phyloP scores from a whole-genome alignment of 1,140 invertebrate species.

The Drosophila simulans region DNA sequence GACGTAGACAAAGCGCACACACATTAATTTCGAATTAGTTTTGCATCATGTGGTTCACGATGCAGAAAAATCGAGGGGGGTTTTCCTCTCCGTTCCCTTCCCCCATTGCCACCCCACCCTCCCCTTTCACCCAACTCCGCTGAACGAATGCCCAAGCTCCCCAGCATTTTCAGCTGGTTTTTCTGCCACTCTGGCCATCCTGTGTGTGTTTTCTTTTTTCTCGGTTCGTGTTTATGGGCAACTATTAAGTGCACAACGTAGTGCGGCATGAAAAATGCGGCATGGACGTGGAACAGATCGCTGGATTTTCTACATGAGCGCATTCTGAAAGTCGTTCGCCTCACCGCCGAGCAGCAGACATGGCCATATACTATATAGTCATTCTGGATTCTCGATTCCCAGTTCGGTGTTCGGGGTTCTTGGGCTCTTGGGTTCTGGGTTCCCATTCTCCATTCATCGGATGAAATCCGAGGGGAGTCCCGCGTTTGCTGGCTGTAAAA shows the following conservation, averaged over 20 bases:
- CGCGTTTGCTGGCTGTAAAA: constrained; percentile 71
- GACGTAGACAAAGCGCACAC: constrained; percentile 79
- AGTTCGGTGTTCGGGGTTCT: neutral
- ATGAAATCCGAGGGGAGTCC: constrained; percentile 17
- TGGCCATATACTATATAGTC: constrained; percentile 2
- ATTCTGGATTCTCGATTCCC: constrained; percentile 2
- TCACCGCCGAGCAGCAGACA: constrained; percentile 6
- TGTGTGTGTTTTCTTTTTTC: constrained; percentile 3
- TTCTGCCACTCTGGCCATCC: neutral
- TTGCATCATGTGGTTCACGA: constrained; percentile 83
- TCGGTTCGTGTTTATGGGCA: constrained; percentile 70
- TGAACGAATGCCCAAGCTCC: neutral
- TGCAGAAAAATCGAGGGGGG: constrained; percentile 76
- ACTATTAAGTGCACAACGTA: constrained; percentile 81
- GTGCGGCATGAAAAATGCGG: constrained; percentile 76
- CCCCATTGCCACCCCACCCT: neutral
- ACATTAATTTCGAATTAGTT: constrained; percentile 84
- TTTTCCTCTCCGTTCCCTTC: neutral
- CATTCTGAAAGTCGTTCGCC: constrained; percentile 67
- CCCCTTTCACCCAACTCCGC: neutral
- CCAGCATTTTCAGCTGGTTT: constrained; percentile 40
- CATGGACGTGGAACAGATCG: constrained; percentile 82
- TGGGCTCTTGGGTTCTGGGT: neutral
- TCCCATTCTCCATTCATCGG: constrained; percentile 36
- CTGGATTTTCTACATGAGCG: constrained; percentile 82